Evolutionary conservation across 2,888 invertebrate genomes (phyloP).

Genomic region (Camponotus fellah): DNA sequence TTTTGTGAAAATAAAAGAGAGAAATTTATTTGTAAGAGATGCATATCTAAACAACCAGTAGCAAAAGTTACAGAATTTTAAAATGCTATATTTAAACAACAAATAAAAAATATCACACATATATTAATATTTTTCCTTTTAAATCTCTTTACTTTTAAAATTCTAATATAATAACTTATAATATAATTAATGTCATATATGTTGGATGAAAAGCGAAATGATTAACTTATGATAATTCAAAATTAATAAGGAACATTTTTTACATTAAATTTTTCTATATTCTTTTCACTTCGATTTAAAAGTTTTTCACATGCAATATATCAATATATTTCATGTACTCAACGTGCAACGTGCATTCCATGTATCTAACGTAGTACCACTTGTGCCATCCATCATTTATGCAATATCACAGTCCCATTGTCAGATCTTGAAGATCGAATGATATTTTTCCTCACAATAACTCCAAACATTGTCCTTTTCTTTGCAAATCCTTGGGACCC

Average conservation of each 20-base stretch:
- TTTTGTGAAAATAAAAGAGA: neutral
- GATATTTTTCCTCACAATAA: slow-evolving; percentile 44
- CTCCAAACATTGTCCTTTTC: slow-evolving; percentile 44
- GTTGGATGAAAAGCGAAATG: neutral
- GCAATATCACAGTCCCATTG: slow-evolving; percentile 23
- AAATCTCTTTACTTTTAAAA: neutral
- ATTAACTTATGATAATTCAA: neutral
- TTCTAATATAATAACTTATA: neutral
- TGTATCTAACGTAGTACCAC: neutral
- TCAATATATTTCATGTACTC: slow-evolving; percentile 8
- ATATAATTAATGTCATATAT: neutral
- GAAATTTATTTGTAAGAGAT: neutral
- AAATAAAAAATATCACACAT: neutral
- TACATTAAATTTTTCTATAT: neutral
- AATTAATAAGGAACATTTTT: neutral
- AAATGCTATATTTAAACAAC: neutral
- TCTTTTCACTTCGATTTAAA: neutral
- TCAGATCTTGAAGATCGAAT: slow-evolving; percentile 35
- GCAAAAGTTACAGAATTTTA: neutral
- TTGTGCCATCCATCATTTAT: slow-evolving; percentile 40
- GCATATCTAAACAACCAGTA: neutral
- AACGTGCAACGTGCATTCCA: neutral
- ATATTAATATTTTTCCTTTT: neutral
- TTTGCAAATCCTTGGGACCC: slow-evolving; percentile 23
- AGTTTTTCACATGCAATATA: neutral